Evolutionary conservation across 1,140 invertebrate species (phyloP), one percentile per base, ranked within the genome.

Genomic region (Hermetia illucens): DNA sequence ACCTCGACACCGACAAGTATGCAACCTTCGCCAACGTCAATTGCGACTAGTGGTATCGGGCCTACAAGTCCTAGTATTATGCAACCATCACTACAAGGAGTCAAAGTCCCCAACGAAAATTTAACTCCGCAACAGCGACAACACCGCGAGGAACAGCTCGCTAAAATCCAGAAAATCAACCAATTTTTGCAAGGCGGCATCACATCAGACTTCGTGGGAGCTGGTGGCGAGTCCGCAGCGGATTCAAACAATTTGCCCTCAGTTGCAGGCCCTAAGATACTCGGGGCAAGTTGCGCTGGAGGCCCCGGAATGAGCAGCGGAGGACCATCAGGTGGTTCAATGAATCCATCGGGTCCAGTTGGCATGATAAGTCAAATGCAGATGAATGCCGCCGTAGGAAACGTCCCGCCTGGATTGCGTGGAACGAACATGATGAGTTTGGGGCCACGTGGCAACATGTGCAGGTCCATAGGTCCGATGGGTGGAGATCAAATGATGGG

Each of bases 61-160:
- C 50, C 63, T 33, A 66, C 66, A 43, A 69, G 66, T 52, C 65
- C 64, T 43, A 67, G 68, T 39, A 68, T 65, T 45, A 61, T 71
- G 44, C 68, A 73, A 41, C 70, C 70, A 50, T 73, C 73, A 21
- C 51, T 76, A 27, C 72, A 74, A 68, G 82, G 82, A 51, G 82
- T 88, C 9, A 89, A 91, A 72, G 81, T 92, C 49, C 90, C 90
- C 41, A 89, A 96, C 68, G 91, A 95, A 68, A 92, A 95, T 64
- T 68, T 96, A 44, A 98, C 92, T 37, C 90, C 91, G 18, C 87
- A 95, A 62, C 92, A 98, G 61, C 72, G 88, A 36, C 86, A 92
- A 39, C 87, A 92, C 52, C 70, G 92, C 38, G 89, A 93, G 63
- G 86, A 90, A 56, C 83, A 92, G 48, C 66, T 96, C 18, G 90